These are phyloP conservation scores for Poeciliopsis prolifica DNA, from an alignment of 2,113 vertebrate species.

Conservation along the genomic window DNA sequence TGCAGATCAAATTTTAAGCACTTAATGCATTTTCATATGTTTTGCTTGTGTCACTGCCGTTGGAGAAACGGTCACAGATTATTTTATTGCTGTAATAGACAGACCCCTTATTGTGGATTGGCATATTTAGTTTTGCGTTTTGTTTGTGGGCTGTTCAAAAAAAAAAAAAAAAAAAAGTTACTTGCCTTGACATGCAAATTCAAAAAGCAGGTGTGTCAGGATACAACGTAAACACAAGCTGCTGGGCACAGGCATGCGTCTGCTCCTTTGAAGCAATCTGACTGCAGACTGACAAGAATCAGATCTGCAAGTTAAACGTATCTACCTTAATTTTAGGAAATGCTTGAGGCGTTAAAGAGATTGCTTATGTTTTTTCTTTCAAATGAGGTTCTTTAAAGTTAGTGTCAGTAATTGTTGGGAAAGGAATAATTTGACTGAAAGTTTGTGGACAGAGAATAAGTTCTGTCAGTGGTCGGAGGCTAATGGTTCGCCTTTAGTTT, in stretches of 20 bases:
- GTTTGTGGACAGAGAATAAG: neutral
- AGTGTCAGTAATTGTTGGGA: neutral
- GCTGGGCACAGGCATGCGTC: neutral
- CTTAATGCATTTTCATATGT: constrained; percentile 66
- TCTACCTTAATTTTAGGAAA: neutral
- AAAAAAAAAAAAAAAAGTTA: neutral
- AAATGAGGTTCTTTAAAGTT: no score
- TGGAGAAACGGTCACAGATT: constrained; percentile 24
- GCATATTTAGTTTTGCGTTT: constrained; percentile 11
- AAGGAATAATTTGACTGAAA: neutral
- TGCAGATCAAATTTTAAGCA: constrained; percentile 71
- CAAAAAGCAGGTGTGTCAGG: constrained; percentile 25
- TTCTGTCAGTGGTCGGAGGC: neutral
- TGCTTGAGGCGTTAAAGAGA: no score
- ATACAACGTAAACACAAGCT: constrained; percentile 13
- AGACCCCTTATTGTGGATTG: constrained; percentile 4
- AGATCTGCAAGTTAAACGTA: neutral
- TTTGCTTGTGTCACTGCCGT: constrained; percentile 46
- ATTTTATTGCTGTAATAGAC: neutral
- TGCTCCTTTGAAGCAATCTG: neutral
- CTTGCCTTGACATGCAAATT: constrained; percentile 27
- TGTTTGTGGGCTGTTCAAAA: constrained; percentile 19
- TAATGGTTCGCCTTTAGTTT: no score
- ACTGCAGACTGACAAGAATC: neutral
- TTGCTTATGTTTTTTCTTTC: no score